phyloP scores from a whole-genome alignment of 1,140 invertebrate species.

The Drosophila equinoxialis region DNA sequence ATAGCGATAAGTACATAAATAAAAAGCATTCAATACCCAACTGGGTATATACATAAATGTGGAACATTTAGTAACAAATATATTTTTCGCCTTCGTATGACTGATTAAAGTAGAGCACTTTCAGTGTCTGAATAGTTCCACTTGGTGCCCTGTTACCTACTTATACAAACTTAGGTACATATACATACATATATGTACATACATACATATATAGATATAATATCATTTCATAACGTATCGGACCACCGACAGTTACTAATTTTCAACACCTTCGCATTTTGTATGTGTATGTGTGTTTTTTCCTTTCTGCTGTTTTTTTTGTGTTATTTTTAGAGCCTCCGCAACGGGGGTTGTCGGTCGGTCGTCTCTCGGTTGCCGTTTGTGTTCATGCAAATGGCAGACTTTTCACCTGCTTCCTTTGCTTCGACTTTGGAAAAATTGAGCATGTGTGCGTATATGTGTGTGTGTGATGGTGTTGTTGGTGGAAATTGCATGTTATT shows the following conservation, averaged over 20 bases:
- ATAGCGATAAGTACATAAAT: too few species aligned
- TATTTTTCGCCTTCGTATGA: neutral
- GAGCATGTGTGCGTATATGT: conserved; percentile 1
- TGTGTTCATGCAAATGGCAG: conserved; percentile 78
- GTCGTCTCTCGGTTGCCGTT: conserved; percentile 31
- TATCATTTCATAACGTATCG: conserved; percentile 10
- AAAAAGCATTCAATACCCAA: neutral
- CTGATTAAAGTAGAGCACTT: neutral
- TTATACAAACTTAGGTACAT: neutral
- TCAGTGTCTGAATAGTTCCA: conserved; percentile 1
- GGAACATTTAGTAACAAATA: neutral
- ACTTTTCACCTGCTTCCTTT: conserved; percentile 76
- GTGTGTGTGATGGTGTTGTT: conserved; percentile 52
- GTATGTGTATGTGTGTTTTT: conserved; percentile 4
- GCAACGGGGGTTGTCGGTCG: conserved; percentile 35
- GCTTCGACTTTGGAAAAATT: conserved; percentile 18
- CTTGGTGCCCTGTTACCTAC: conserved; percentile 1
- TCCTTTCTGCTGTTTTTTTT: neutral
- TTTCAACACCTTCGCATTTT: conserved; percentile 71
- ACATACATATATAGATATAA: neutral
- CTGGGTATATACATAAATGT: neutral
- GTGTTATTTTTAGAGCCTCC: conserved; percentile 21
- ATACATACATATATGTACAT: neutral
- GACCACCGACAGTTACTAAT: conserved; percentile 67
- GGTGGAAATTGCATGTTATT: conserved; percentile 79